A percentile compares a stretch with the other conserved stretches of the same genome.
phyloP scores from a whole-genome alignment of 2,888 invertebrate genomes.

The Cephus nigrinus region DNA sequence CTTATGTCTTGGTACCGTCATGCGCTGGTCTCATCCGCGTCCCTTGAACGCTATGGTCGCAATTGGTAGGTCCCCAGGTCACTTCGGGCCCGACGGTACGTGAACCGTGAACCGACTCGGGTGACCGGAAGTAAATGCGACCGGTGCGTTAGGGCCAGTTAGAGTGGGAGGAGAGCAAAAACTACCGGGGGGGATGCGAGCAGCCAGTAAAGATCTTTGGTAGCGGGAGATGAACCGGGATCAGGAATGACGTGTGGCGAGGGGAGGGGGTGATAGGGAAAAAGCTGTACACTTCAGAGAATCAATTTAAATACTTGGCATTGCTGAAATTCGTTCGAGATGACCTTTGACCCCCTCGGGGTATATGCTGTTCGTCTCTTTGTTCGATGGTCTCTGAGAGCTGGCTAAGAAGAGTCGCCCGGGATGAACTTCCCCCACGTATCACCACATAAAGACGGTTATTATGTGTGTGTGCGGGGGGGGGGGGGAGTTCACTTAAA shows the following conservation, averaged over 20 bases:
- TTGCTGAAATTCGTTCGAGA: conserved; percentile 57
- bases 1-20: conserved; percentile 9
- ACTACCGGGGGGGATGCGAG: conserved; percentile 28
- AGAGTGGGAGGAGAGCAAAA: not conserved
- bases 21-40: not conserved
- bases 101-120: not conserved
- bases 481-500: not conserved
- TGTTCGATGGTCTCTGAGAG: conserved; percentile 18
- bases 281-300: conserved; percentile 41
- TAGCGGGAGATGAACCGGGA: not conserved
- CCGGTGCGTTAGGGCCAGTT: not conserved
- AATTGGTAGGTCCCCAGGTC: not conserved
- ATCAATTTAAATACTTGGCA: conserved; percentile 57
- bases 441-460: not conserved
- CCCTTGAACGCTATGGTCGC: not conserved
- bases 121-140: not conserved
- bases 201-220: not conserved
- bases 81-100: not conserved
- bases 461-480: not conserved
- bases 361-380: conserved; percentile 34
- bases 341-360: conserved; percentile 45
- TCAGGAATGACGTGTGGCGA: not conserved
- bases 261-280: conserved; percentile 19
- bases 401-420: not conserved
- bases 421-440: not conserved